phyloP scores from a whole-genome alignment of 2,113 vertebrate genomes.

The Cricetomys ansorgei region DNA sequence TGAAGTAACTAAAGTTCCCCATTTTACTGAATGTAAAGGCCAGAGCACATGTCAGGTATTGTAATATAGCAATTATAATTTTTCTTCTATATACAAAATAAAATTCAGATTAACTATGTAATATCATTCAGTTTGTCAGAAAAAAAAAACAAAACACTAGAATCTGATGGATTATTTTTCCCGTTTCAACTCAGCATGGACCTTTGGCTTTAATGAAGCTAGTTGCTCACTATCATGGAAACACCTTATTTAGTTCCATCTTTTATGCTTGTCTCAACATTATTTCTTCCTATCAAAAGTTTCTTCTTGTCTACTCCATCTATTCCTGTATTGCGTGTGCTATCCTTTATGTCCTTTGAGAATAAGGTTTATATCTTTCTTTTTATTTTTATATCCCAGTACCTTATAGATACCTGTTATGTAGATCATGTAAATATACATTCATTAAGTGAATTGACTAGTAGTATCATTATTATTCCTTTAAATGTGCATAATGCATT shows the following conservation, averaged over 20 bases:
- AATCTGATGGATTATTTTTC: slow-evolving; percentile 36
- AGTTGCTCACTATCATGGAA: neutral
- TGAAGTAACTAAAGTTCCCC: neutral
- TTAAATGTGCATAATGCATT: neutral
- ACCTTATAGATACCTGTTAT: neutral
- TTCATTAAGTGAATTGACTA: slow-evolving; percentile 26
- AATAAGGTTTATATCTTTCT: neutral
- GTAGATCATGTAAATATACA: neutral
- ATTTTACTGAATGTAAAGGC: neutral
- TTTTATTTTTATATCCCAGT: neutral
- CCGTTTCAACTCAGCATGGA: neutral
- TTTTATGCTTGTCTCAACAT: neutral
- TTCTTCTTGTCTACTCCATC: slow-evolving; percentile 23
- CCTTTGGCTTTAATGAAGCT: neutral
- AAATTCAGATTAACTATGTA: slow-evolving; percentile 2
- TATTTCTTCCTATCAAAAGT: neutral
- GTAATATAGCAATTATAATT: neutral
- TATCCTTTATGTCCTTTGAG: neutral
- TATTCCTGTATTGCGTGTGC: neutral
- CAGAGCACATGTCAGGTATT: neutral
- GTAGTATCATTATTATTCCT: neutral
- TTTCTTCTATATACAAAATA: slow-evolving; percentile 19
- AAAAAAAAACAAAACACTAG: neutral
- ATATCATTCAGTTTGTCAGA: neutral
- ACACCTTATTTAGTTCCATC: neutral